These are phyloP conservation scores for Cotesia glomerata DNA, from an alignment of 1,140 invertebrate species.

Conservation along the genomic window DNA sequence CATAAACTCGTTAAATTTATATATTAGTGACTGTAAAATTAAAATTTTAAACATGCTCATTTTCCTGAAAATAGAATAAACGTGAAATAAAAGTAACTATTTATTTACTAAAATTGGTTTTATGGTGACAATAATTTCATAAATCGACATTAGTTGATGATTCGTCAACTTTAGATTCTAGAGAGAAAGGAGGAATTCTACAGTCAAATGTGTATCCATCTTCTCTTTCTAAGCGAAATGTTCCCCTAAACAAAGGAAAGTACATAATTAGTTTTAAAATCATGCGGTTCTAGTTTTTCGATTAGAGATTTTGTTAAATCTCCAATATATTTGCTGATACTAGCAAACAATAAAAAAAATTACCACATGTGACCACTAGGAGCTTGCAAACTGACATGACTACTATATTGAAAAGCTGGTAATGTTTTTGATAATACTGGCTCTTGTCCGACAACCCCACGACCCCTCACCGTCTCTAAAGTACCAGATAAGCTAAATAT, in stretches of 20 bases:
- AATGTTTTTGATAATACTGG: conserved; percentile 84
- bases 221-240: conserved; percentile 94
- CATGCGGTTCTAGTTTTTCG: too few species aligned
- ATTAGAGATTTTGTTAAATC: too few species aligned
- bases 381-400: conserved; percentile 94
- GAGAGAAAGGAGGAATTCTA: conserved; percentile 93
- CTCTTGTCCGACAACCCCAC: conserved; percentile 95
- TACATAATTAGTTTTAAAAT: too few species aligned
- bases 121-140: conserved; percentile 23
- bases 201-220: conserved; percentile 96
- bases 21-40: too few species aligned
- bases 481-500: conserved; percentile 95
- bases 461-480: conserved; percentile 90
- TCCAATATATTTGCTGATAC: too few species aligned
- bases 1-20: too few species aligned
- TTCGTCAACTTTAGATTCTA: conserved; percentile 91
- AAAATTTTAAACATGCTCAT: too few species aligned
- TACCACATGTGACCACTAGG: conserved; percentile 99
- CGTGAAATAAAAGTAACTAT: too few species aligned
- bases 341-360: conserved; percentile 35
- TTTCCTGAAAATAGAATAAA: too few species aligned
- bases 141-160: conserved; percentile 46
- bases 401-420: conserved; percentile 97
- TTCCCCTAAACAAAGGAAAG: conserved; percentile 74
- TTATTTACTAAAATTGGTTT: too few species aligned